These are phyloP conservation scores for Linnaemya tessellans DNA, from an alignment of 2,888 invertebrate genomes.

Conservation along the genomic window DNA sequence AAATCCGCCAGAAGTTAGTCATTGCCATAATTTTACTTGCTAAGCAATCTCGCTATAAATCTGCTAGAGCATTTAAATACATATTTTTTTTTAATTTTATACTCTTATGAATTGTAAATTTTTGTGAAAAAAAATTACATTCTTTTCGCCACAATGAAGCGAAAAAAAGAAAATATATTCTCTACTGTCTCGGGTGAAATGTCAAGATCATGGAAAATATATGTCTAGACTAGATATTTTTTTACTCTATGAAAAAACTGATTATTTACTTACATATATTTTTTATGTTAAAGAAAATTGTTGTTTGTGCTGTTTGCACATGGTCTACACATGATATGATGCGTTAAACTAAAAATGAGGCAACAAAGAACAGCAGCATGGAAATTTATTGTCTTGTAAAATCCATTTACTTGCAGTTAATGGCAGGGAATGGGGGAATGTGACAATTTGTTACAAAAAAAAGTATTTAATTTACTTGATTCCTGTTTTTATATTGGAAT, in stretches of 20 bases:
- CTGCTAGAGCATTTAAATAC: not conserved
- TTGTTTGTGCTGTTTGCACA: conserved; percentile 54
- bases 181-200: conserved; percentile 60
- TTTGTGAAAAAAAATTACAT: not conserved
- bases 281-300: conserved; percentile 39
- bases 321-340: conserved; percentile 65
- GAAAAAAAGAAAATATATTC: not conserved
- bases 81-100: not conserved
- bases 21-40: not conserved
- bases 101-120: not conserved
- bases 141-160: not conserved
- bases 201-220: conserved; percentile 70
- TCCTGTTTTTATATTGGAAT: not conserved
- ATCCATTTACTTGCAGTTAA: not conserved
- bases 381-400: conserved; percentile 42
- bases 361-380: conserved; percentile 5
- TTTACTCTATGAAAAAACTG: conserved; percentile 21
- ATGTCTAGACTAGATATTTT: conserved; percentile 66
- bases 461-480: not conserved
- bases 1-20: no score
- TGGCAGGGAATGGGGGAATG: conserved; percentile 26
- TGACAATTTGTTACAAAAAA: conserved; percentile 55
- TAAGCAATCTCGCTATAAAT: not conserved
- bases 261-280: conserved; percentile 14
- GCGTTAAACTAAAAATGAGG: conserved; percentile 25